Base-by-base conservation (phyloP, 1,140 invertebrate species). In the Ptiloglossa arizonensis region DNA sequence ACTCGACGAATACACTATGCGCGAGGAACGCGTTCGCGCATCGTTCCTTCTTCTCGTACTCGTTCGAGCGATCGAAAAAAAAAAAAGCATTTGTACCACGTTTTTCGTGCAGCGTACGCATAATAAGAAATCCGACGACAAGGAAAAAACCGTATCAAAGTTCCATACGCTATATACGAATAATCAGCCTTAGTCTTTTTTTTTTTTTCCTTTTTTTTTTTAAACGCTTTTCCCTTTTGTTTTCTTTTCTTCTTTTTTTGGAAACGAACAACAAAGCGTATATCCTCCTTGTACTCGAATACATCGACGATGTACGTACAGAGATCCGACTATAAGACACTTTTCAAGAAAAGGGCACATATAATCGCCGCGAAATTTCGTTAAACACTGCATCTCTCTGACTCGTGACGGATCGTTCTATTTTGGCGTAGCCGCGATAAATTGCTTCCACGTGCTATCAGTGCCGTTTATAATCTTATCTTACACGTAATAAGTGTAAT, bases 231-330 rank as follows among this genome's bases (percentile, higher is more conserved):
- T 52, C 13, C 22, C 6, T 1, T 24, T 24, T 52, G 1, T 24
- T 52, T 24, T 24, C 1, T 24, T 22, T 11, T 52, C 22, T 24
- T 52, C 1, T 24, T 27, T 52, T 48, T 32, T 48, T 24, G 38
- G 56, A 66, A 72, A 67, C 63, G 38, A 62, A 62, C 63, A 64
- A 60, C 59, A 19, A 81, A 82, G 67, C 54, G 41, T 76, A 81
- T 22, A 5, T 19, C 29, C 15, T n/a, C 22, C 52, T 29, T 66
- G 57, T 70, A 80, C 70, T 74, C n/a, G 50, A 44, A 24, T 73
- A 56, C 41, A 62, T 68, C 48, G n/a, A 67, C 35, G 41, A 77
- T 32, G 63, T 57, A n/a, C 35, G 11, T 64, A 56, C 48, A 56
- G 27, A 72, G 35, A 41, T 54, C 29, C n/a, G 67, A 48, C 11